phyloP scores from a whole-genome alignment of 2,797 vertebrate species.

The Typhlichthys eigenmanni region DNA sequence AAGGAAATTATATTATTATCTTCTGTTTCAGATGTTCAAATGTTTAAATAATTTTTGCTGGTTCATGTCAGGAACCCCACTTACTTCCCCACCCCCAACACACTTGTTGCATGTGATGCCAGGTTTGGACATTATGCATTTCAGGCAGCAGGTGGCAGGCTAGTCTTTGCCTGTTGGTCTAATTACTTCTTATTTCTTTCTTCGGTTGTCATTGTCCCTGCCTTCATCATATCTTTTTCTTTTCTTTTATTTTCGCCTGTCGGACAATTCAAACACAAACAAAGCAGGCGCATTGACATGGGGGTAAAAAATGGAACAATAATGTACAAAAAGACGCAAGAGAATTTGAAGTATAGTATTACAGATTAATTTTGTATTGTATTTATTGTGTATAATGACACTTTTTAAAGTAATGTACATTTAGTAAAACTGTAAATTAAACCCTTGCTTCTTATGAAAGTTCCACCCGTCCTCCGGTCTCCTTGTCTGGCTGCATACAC shows the following conservation, averaged over 20 bases:
- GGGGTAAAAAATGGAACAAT: conserved; percentile 77
- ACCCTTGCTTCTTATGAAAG: conserved; percentile 92
- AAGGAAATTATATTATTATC: conserved; percentile 20
- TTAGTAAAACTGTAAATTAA: conserved; percentile 99
- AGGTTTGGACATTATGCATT: conserved; percentile 46
- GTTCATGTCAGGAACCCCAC: conserved; percentile 31
- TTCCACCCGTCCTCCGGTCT: conserved; percentile 19
- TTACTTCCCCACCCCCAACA: neutral
- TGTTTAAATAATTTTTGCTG: conserved; percentile 8
- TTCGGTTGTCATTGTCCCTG: conserved; percentile 32
- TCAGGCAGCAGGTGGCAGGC: conserved; percentile 68
- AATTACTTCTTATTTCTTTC: conserved; percentile 22
- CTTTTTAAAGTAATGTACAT: conserved; percentile 98
- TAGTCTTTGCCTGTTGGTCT: conserved; percentile 42
- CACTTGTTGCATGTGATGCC: conserved; percentile 10
- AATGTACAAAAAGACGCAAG: conserved; percentile 82
- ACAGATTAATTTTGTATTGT: conserved; percentile 99
- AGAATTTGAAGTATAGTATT: conserved; percentile 95
- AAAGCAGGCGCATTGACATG: conserved; percentile 75
- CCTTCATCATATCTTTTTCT: conserved; percentile 30
- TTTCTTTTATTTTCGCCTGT: conserved; percentile 42
- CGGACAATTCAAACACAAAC: conserved; percentile 79
- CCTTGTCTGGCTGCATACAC: conserved; percentile 24
- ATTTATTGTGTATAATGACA: conserved; percentile 99
- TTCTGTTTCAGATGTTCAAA: conserved; percentile 25